Evolutionary conservation across 2,888 invertebrate species (phyloP).

Genomic region (Therioaphis trifolii): DNA sequence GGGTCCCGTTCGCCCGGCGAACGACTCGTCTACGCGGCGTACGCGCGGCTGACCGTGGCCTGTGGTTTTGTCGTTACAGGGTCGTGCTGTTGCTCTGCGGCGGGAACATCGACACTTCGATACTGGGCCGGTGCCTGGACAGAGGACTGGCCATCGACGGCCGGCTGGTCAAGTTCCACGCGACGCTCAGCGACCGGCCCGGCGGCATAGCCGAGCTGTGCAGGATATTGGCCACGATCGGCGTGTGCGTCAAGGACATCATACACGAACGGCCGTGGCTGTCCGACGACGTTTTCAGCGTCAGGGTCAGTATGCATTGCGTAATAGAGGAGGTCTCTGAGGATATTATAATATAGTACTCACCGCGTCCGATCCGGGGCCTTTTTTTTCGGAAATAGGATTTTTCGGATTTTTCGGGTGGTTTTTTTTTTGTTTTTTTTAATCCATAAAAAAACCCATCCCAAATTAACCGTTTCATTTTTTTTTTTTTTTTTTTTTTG

Average conservation of each 20-base stretch:
- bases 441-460: too few relatives aligned
- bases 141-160: conserved; percentile 89
- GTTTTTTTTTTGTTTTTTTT: too few relatives aligned
- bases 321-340: too few relatives aligned
- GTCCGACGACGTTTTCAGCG: conserved; percentile 86
- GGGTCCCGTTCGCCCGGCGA: too few relatives aligned
- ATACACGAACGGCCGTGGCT: conserved; percentile 97
- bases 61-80: conserved; percentile 72
- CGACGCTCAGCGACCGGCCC: conserved; percentile 85
- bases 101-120: conserved; percentile 93
- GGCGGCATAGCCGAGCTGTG: conserved; percentile 90
- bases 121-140: conserved; percentile 87
- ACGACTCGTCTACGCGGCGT: too few relatives aligned
- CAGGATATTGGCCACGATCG: conserved; percentile 78
- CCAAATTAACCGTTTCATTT: too few relatives aligned
- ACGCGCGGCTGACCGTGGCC: too few relatives aligned
- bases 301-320: conserved; percentile 71
- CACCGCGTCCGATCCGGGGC: too few relatives aligned
- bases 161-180: conserved; percentile 79
- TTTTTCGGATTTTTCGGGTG: too few relatives aligned
- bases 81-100: conserved; percentile 87
- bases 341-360: too few relatives aligned
- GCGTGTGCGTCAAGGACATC: conserved; percentile 93
- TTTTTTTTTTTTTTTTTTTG: too few relatives aligned
- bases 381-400: too few relatives aligned